Percentiles rank a stretch among this genome's conserved stretches.
Evolutionary conservation across 1,140 invertebrate species (phyloP).

Genomic region (Trissolcus basalis): DNA sequence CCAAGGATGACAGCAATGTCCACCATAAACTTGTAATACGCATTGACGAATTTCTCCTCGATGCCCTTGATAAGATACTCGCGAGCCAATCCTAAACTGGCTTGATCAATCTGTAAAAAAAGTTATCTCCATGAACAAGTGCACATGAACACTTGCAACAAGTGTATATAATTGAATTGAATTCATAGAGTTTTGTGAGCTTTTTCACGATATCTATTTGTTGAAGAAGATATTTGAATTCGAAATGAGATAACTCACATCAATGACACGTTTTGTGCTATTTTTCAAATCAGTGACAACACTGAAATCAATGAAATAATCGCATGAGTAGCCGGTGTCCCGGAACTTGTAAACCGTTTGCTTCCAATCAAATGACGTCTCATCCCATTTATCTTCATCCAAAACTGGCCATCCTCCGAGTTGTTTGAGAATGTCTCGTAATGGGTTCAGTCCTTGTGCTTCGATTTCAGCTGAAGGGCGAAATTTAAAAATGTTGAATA

Average conservation of each 20-base stretch:
- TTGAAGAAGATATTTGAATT: neutral
- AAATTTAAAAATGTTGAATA: too few relatives aligned
- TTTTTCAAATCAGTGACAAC: constrained; percentile 94
- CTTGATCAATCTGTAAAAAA: constrained; percentile 83
- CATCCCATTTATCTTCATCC: constrained; percentile 85
- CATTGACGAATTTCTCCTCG: constrained; percentile 85
- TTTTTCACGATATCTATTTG: too few relatives aligned
- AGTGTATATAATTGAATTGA: too few relatives aligned
- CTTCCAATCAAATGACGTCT: constrained; percentile 84
- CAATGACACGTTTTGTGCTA: constrained; percentile 88
- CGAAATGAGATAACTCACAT: constrained; percentile 85
- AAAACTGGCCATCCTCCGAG: constrained; percentile 95
- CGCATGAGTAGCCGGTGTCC: constrained; percentile 87
- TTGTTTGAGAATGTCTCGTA: constrained; percentile 82
- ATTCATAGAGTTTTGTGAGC: too few relatives aligned
- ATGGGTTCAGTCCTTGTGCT: constrained; percentile 81
- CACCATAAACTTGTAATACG: constrained; percentile 90
- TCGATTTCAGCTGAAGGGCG: constrained; percentile 82
- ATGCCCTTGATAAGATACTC: constrained; percentile 93
- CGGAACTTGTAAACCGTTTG: constrained; percentile 88
- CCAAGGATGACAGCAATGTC: constrained; percentile 92
- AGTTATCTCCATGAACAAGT: too few relatives aligned
- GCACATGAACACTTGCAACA: too few relatives aligned
- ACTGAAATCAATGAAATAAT: constrained; percentile 95
- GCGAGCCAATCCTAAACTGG: constrained; percentile 88